Conservation (phyloP, 2,888 invertebrate species). For the Hermaeophaga mercurialis region DNA sequence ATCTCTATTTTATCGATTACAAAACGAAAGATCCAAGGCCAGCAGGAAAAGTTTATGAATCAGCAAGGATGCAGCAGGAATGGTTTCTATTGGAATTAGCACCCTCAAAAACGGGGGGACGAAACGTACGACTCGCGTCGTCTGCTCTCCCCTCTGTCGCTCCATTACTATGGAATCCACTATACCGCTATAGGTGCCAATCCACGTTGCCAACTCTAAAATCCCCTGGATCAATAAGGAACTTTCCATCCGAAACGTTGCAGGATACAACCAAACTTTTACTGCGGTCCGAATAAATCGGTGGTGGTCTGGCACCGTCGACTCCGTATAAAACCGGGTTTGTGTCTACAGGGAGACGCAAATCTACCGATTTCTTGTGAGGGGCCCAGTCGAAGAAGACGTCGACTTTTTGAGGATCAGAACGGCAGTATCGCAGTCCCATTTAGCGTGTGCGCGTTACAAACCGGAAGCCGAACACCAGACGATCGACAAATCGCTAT, state of each 20-base stretch:
- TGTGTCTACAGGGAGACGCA: constrained; percentile 26
- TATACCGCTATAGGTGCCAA: neutral
- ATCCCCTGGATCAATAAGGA: neutral
- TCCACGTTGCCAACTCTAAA: constrained; percentile 3
- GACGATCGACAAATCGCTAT: constrained; percentile 28
- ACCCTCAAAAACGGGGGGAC: constrained; percentile 15
- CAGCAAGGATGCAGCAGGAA: neutral
- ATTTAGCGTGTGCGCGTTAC: constrained; percentile 35
- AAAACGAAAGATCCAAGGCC: no score
- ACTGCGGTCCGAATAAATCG: neutral
- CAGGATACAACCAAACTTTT: no score
- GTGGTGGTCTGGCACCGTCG: constrained; percentile 14
- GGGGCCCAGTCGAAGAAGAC: neutral
- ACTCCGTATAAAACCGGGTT: constrained; percentile 25
- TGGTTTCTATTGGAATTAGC: constrained; percentile 4
- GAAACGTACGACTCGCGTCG: neutral
- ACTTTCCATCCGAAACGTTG: no score
- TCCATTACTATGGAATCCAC: constrained; percentile 11
- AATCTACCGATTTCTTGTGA: constrained; percentile 22
- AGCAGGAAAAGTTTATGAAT: no score
- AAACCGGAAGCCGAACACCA: constrained; percentile 32
- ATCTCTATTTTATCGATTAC: no score
- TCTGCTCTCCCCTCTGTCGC: neutral
- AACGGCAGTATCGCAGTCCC: constrained; percentile 14
- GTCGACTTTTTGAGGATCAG: neutral